Evolutionary conservation across 2,113 vertebrate genomes (phyloP).

Genomic region (Poeciliopsis prolifica): DNA sequence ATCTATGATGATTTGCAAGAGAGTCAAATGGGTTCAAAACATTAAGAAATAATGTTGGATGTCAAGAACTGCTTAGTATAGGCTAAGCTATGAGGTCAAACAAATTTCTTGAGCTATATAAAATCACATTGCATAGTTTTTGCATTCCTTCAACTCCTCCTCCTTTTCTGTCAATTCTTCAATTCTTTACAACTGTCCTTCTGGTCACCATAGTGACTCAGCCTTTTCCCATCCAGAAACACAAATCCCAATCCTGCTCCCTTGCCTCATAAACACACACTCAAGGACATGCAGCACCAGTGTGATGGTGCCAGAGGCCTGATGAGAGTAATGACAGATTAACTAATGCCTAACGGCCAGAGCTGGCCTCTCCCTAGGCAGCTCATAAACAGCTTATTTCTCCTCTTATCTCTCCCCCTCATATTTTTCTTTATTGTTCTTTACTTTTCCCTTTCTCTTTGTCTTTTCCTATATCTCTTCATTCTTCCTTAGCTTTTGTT

Average conservation of each 20-base stretch:
- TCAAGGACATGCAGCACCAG: constrained; percentile 16
- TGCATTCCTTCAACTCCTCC: constrained; percentile 11
- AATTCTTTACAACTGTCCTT: constrained; percentile 45
- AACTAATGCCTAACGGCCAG: constrained; percentile 65
- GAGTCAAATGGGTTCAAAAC: not conserved
- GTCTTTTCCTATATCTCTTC: constrained; percentile 17
- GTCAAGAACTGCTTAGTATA: not conserved
- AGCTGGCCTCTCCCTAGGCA: constrained; percentile 67
- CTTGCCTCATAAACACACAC: constrained; percentile 37
- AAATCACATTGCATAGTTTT: not conserved
- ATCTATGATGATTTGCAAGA: not conserved
- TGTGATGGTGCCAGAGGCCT: constrained; percentile 60
- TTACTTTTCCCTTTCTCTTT: constrained; percentile 12
- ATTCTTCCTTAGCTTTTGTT: constrained; percentile 3
- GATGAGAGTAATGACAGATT: constrained; percentile 77
- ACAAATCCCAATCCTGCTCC: constrained; percentile 65
- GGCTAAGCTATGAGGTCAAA: not conserved
- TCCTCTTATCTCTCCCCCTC: constrained; percentile 18
- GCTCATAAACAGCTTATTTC: constrained; percentile 63
- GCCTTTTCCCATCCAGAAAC: constrained; percentile 57
- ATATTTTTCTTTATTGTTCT: constrained; percentile 13
- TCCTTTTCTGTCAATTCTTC: constrained; percentile 10
- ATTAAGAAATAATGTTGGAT: not conserved
- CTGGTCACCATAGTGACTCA: constrained; percentile 75
- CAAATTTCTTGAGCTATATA: not conserved